Base-by-base conservation (phyloP, 2,888 invertebrate species). In the Protophormia terraenovae region DNA sequence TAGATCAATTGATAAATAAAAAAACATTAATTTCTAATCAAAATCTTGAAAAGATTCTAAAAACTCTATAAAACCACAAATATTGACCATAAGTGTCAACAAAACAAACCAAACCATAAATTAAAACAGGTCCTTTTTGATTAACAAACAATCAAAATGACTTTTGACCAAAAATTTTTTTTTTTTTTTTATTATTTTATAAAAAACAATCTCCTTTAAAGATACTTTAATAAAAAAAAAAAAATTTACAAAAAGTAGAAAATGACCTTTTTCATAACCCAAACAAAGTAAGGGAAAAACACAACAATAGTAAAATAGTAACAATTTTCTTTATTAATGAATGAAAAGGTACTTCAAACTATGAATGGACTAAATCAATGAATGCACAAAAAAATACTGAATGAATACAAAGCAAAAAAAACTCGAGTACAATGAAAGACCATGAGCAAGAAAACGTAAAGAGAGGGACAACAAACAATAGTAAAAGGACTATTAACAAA, bases 261-360 rank as follows among this genome's bases (percentile, higher is more conserved):
- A 64, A 19, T 76, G 38, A 41, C 53, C 38, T 53, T 64, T 38
- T 53, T 45, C n/a, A n/a, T 3, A 45, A 58, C n/a, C 3, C 3
- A 55, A 66, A 66, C 66, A 76, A 75, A 53, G 29, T n/a, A 8
- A 22, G n/a, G 16, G 5, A 1, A 32, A n/a, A 47, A 47, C 19
- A 67, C 22, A 32, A 32, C 5, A 41, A 32, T 19, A 16, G 3
- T 24, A 22, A 50, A 50, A 50, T 50, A 1, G 50, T 50, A 58
- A 64, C 14, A 45, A 35, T 47, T 60, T 24, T 24, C 35, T 73
- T 71, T 76, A n/a, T 58, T 35, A 64, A 72, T 72, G 24, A 84
- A 80, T 80, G 53, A 77, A 84, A 76, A 80, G 67, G 72, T 72
- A 80, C 80, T 84, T 77, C 50, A 84, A 84, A 67, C 66, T 27